Evolutionary conservation across 2,797 vertebrate genomes (phyloP), one percentile per base, ranked within the genome.

Genomic region (Tarsius wallacei): DNA sequence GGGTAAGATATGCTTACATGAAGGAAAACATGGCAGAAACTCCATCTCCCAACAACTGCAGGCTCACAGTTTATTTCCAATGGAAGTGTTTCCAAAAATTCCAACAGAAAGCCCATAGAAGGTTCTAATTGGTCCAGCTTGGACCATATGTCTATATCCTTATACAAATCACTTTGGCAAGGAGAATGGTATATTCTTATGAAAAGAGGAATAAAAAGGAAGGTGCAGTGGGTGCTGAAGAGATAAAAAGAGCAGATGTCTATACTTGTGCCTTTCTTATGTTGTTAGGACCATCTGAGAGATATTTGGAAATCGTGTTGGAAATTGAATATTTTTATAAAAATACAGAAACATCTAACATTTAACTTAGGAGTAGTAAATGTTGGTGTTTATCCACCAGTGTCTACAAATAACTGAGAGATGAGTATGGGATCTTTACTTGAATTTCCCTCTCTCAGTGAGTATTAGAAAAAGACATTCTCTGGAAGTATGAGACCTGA

Each of bases 51-150:
- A 26, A 49, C 19, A 86, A 91, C 8, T 33, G 63, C 47, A 90
- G 42, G 73, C 6, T 59, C 7, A 59, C 0, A 22, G 47, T 55
- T 78, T 84, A 85, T 86, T 93, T 82, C 61, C 28, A 70, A 10
- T 78, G 57, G 28, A 84, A 90, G 28, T 31, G 78, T 80, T 77
- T 90, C 33, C 24, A 80, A 93, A 86, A 86, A 76, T 87, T 83
- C 57, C 53, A 85, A 6, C 19, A 89, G 51, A 93, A 96, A 61
- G 22, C 4, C 26, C 11, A n/a, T 12, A 42, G 28, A 81, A 73
- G 36, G 73, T 24, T 80, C 22, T 82, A 61, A 88, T 19, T 47
- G 21, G 76, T 28, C 61, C 26, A 73, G 19, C 51, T 47, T 84
- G 42, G 53, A 28, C 9, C 4, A 61, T 36, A 63, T 42, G 26